Evolutionary conservation across 2,113 vertebrate species (phyloP).

Genomic region (Oncorhynchus keta): DNA sequence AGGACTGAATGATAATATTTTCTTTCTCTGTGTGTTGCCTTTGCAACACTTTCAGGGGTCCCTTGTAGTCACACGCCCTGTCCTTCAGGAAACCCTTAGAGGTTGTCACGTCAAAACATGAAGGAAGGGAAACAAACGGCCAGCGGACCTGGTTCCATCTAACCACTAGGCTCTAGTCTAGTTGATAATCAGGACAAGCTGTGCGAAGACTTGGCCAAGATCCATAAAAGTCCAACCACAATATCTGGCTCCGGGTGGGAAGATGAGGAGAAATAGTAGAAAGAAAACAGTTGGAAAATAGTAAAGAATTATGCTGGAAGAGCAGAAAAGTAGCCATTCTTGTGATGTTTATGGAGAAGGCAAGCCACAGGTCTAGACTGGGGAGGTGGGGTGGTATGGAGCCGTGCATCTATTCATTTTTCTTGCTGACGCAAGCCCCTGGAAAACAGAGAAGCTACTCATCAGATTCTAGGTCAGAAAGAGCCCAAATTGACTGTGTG

Average conservation of each 20-base stretch:
- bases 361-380: slow-evolving; percentile 38
- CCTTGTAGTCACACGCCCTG: neutral
- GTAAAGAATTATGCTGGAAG: slow-evolving; percentile 38
- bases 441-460: slow-evolving; percentile 64
- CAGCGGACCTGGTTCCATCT: slow-evolving; percentile 49
- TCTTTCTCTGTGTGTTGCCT: neutral
- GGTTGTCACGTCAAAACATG: slow-evolving; percentile 35
- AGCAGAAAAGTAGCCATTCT: slow-evolving; percentile 56
- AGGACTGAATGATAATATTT: neutral
- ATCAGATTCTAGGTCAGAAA: slow-evolving; percentile 55
- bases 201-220: slow-evolving; percentile 58
- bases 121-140: slow-evolving; percentile 39
- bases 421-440: slow-evolving; percentile 44
- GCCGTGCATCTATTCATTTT: neutral
- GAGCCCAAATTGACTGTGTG: slow-evolving; percentile 60
- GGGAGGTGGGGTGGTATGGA: neutral
- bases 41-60: neutral
- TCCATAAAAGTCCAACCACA: slow-evolving; percentile 38
- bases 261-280: slow-evolving; percentile 52
- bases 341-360: slow-evolving; percentile 39
- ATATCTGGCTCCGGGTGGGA: slow-evolving; percentile 52
- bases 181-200: slow-evolving; percentile 69
- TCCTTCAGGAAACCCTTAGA: slow-evolving; percentile 26
- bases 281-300: slow-evolving; percentile 29
- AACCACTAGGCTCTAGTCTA: slow-evolving; percentile 57